Percentiles rank a stretch among this genome's conserved stretches.
These are phyloP conservation scores for Baryphthengus martii DNA, from an alignment of 2,113 vertebrate species.

Conservation along the genomic window DNA sequence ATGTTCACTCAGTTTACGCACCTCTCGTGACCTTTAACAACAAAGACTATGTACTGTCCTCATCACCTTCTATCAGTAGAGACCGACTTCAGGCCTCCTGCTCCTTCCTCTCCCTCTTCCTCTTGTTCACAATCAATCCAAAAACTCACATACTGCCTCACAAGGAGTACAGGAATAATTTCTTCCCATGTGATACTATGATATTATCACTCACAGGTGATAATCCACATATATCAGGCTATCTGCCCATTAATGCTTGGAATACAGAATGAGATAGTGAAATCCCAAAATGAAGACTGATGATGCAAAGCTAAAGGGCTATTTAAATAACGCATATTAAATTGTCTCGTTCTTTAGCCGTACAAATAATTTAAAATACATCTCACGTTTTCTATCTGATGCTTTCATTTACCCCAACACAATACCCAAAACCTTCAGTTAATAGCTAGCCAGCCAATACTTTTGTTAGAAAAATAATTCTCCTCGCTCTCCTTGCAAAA, in stretches of 20 bases:
- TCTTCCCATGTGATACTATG: neutral
- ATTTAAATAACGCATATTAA: neutral
- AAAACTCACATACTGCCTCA: neutral
- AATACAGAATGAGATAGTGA: neutral
- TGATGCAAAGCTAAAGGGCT: neutral
- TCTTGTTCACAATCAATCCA: neutral
- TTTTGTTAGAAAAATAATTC: neutral
- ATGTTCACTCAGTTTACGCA: rapidly evolving
- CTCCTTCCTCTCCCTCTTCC: neutral
- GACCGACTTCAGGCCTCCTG: neutral
- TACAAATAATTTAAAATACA: neutral
- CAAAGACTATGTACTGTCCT: neutral
- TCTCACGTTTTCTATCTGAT: neutral
- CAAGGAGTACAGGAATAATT: neutral
- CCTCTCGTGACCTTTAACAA: neutral
- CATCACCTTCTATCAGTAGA: neutral
- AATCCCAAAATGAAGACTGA: neutral
- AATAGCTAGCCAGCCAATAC: neutral
- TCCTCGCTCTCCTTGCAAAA: neutral
- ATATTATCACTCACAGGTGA: neutral
- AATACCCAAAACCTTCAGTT: neutral
- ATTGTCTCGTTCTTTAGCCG: neutral
- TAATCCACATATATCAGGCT: neutral
- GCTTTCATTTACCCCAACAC: neutral
- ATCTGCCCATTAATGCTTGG: neutral